A percentile compares a stretch with the other conserved stretches of the same genome.
Conservation (phyloP, 2,888 invertebrate genomes). For the Parnassius mnemosyne region DNA sequence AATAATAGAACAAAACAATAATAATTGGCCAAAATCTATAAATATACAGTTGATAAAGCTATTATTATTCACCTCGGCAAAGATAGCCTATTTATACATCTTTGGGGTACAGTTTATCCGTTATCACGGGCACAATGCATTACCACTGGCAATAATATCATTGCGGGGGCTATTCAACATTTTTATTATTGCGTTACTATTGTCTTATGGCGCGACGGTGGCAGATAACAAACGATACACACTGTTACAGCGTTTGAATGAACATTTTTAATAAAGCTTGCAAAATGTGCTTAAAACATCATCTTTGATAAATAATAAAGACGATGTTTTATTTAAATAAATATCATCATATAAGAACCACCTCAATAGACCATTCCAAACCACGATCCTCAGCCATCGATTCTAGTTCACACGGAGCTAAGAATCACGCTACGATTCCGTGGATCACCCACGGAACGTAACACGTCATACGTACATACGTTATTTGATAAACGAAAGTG, state of each 20-base stretch:
- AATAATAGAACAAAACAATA: background rate
- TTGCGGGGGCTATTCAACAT: conserved; percentile 80
- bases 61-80: conserved; percentile 41
- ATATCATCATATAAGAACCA: too few species aligned
- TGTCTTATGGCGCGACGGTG: conserved; percentile 77
- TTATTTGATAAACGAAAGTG: too few species aligned
- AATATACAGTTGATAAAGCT: conserved; percentile 33
- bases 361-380: too few species aligned
- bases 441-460: too few species aligned
- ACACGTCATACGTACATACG: too few species aligned
- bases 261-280: too few species aligned
- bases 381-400: too few species aligned
- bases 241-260: conserved; percentile 30
- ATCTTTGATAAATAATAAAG: too few species aligned
- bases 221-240: conserved; percentile 60
- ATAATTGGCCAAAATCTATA: conserved; percentile 4
- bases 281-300: too few species aligned
- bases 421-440: too few species aligned
- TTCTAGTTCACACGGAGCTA: too few species aligned
- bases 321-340: too few species aligned
- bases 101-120: conserved; percentile 81
- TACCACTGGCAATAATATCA: conserved; percentile 73
- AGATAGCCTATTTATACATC: conserved; percentile 45
- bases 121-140: conserved; percentile 75
- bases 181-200: conserved; percentile 81